Evolutionary conservation across 2,113 vertebrate genomes (phyloP).

Genomic region (Numenius arquata): DNA sequence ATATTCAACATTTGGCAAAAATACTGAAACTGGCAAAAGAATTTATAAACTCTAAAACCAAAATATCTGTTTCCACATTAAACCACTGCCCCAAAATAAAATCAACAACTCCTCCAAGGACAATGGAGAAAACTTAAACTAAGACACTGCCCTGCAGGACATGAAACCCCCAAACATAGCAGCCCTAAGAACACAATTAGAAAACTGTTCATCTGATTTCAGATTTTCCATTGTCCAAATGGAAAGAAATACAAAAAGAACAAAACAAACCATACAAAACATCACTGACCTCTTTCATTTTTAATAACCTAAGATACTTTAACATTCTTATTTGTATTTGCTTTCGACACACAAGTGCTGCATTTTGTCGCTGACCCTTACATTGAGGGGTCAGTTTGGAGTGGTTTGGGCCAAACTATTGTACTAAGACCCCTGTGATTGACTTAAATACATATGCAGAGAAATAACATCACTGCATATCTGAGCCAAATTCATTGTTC

Average conservation of each 20-base stretch:
- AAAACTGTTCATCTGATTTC: background rate
- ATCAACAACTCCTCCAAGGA: background rate
- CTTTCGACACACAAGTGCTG: background rate
- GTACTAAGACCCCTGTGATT: background rate
- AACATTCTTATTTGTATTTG: background rate
- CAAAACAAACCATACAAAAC: background rate
- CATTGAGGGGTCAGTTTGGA: background rate
- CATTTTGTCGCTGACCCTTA: background rate
- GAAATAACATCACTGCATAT: constrained; percentile 5
- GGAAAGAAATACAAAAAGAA: background rate
- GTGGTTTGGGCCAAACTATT: background rate
- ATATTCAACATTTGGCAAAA: background rate
- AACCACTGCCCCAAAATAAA: background rate
- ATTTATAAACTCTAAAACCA: background rate
- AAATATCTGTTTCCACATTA: background rate
- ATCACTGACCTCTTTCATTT: background rate
- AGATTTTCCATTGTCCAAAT: background rate
- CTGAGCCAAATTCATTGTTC: constrained; percentile 21
- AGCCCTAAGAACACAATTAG: background rate
- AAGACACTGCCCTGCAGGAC: background rate
- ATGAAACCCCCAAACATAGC: background rate
- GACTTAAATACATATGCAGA: constrained; percentile 1
- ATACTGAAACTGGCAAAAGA: background rate
- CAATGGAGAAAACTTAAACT: background rate
- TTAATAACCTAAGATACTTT: background rate